Conservation (phyloP, 2,888 invertebrate genomes). For the Pteria penguin region DNA sequence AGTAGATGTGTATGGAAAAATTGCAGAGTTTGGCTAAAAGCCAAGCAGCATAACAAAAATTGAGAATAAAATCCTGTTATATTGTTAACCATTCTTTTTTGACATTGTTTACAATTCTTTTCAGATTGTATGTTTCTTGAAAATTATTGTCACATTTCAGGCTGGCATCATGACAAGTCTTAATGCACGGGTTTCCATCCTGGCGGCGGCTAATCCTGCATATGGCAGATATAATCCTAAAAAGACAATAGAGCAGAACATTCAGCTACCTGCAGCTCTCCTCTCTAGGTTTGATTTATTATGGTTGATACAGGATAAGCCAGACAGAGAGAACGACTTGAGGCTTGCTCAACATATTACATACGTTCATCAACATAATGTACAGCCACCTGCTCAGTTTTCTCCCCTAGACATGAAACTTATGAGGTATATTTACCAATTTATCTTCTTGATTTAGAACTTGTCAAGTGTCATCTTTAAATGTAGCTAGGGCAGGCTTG, state of each 20-base stretch:
- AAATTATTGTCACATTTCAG: conserved; percentile 80
- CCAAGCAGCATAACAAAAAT: too few relatives aligned
- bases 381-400: conserved; percentile 89
- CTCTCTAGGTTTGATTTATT: conserved; percentile 97
- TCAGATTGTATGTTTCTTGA: too few relatives aligned
- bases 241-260: conserved; percentile 95
- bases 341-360: conserved; percentile 97
- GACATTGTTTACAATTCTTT: too few relatives aligned
- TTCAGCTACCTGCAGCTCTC: conserved; percentile 97
- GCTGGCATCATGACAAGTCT: conserved; percentile 99
- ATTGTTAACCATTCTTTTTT: too few relatives aligned
- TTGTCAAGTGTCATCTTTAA: too few relatives aligned
- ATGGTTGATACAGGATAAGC: conserved; percentile 94
- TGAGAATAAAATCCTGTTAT: too few relatives aligned
- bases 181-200: conserved; percentile 97
- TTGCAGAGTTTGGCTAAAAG: too few relatives aligned
- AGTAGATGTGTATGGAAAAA: too few relatives aligned
- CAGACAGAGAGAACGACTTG: conserved; percentile 86
- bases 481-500: too few relatives aligned
- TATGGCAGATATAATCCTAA: conserved; percentile 98
- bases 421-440: conserved; percentile 86
- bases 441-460: too few relatives aligned
- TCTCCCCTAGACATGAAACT: conserved; percentile 93
- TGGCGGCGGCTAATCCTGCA: conserved; percentile 99
- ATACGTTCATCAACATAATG: conserved; percentile 95